Conservation (phyloP, 1,140 invertebrate species). For the Philotrypesis tridentata region DNA sequence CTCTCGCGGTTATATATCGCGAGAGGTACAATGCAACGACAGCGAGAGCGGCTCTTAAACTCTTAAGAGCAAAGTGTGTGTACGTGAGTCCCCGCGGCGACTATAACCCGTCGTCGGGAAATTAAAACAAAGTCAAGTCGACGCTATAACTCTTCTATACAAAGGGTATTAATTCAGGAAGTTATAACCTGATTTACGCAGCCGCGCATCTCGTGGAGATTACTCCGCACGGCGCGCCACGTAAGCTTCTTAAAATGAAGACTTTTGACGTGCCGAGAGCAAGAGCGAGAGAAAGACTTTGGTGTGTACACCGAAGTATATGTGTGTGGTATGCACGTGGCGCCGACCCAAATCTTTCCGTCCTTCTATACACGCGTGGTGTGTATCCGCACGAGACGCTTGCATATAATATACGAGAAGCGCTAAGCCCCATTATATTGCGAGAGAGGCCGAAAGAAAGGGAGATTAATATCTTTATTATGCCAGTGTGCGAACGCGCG, state of each 20-base stretch:
- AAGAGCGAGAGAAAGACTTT: no score
- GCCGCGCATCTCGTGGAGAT: not conserved
- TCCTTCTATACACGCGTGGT: no score
- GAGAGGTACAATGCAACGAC: no score
- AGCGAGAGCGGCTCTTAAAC: no score
- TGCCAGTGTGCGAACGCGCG: not conserved
- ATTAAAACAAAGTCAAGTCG: not conserved
- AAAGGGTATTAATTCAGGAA: not conserved
- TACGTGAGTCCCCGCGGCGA: no score
- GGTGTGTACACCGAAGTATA: not conserved
- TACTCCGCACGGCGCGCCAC: not conserved
- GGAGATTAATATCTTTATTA: conserved; percentile 29
- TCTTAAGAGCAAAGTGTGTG: no score
- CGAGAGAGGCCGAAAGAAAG: not conserved
- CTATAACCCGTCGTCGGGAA: no score
- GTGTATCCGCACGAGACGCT: not conserved
- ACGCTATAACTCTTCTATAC: not conserved
- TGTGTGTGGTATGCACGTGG: no score
- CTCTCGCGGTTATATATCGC: no score
- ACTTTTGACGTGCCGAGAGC: conserved; percentile 3
- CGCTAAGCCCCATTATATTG: conserved; percentile 15
- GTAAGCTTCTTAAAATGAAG: conserved; percentile 44
- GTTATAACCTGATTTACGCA: not conserved
- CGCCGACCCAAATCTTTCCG: conserved; percentile 31
- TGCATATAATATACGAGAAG: not conserved